Evolutionary conservation across 2,113 vertebrate species (phyloP), one percentile per base, ranked within the genome.

Genomic region (Calidris pugnax): DNA sequence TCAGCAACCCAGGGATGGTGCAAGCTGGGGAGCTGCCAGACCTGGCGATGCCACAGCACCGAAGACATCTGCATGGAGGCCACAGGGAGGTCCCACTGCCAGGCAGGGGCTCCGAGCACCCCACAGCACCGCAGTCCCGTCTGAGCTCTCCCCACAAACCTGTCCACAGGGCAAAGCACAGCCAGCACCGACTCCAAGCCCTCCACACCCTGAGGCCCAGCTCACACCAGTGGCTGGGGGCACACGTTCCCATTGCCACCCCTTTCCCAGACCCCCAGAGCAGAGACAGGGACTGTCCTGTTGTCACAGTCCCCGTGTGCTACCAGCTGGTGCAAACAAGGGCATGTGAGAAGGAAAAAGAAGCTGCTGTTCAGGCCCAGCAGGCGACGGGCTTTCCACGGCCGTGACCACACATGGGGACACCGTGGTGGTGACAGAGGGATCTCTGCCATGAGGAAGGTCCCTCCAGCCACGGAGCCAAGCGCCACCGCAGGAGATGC

Each of bases 351-450:
- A 22, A 33, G 76, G 51, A 16, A 14, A 41, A 12, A 8, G 33
- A 19, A 67, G 39, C 48, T 13, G 50, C 39, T 45, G 51, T 39
- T 7, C 15, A 27, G 50, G 28, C 66, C 41, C 51, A 26, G 50
- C 11, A 3, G 32, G 51, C 0, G 51, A 47, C 20, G 33, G 41
- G 50, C 11, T 45, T 43, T 32, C 48, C 39, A 6, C 8, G 1
- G 6, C 30, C 8, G 2, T 5, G 19, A 27, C 30, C n/a, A 8
- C 16, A 10, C 19, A 7, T 6, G 3, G 32, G 41, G 55, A 37
- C 27, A 10, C 21, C 0, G 2, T 14, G 37, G 9, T 41, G 14
- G 13, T 0, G 6, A 22, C 27, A 37, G 10, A 5, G 79, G 64
- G 56, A 23, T 45, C 41, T 9, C 64, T 4, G n/a, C 4, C 64